phyloP scores from a whole-genome alignment of 2,888 invertebrate species.

The Drosophila mimetica region DNA sequence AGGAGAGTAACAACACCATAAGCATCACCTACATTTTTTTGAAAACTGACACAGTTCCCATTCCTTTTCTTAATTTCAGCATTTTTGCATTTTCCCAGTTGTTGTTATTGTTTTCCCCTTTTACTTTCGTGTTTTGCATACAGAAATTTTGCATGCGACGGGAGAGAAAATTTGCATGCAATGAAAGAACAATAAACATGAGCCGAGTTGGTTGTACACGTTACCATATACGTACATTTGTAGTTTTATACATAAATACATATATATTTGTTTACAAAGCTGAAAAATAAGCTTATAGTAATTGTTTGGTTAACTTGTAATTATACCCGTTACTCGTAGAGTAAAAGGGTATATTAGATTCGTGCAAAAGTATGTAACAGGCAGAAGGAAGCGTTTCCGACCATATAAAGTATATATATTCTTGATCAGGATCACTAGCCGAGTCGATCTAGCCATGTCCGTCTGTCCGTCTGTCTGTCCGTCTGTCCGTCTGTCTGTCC shows the following conservation, averaged over 20 bases:
- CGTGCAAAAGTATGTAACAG: too few species aligned
- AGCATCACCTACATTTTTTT: constrained; percentile 11
- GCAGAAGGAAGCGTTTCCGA: too few species aligned
- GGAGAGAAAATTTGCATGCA: constrained; percentile 52
- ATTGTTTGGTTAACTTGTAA: background rate
- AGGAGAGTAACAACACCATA: background rate
- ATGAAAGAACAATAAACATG: constrained; percentile 41
- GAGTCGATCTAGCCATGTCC: too few species aligned
- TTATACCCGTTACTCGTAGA: too few species aligned
- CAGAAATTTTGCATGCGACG: constrained; percentile 33
- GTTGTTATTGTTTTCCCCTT: constrained; percentile 13
- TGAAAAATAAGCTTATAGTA: background rate
- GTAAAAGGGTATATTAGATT: too few species aligned
- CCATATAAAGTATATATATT: too few species aligned
- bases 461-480: too few species aligned
- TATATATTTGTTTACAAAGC: background rate
- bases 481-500: too few species aligned
- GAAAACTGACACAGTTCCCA: constrained; percentile 38
- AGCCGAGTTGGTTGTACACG: constrained; percentile 26
- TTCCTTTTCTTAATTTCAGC: constrained; percentile 19
- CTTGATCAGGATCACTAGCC: too few species aligned
- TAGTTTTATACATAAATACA: too few species aligned
- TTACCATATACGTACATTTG: background rate
- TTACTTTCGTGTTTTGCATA: constrained; percentile 32
- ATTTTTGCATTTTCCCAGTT: constrained; percentile 25